Conservation (phyloP, 2,888 invertebrate species). For the Drosophila quinaria region DNA sequence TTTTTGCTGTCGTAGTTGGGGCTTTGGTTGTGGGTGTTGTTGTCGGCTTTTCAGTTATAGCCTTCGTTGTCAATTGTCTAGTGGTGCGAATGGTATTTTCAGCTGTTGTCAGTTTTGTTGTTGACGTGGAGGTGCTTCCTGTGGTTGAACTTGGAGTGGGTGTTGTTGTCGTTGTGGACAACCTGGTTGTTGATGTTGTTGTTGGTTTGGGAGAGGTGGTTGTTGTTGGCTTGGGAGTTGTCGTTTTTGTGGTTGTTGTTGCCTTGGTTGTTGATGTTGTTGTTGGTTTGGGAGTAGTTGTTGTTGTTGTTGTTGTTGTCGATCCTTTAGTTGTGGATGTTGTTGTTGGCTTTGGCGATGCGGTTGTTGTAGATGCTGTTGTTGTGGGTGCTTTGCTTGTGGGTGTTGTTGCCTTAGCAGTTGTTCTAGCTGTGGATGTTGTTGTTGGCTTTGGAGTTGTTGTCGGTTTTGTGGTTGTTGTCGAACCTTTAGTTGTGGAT, state of each 20-base stretch:
- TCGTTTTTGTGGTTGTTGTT: neutral
- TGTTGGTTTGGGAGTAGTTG: no score
- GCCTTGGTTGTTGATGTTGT: neutral
- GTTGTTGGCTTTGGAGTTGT: neutral
- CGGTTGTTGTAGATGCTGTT: neutral
- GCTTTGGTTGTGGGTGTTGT: neutral
- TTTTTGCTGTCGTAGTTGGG: neutral
- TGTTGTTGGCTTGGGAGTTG: neutral
- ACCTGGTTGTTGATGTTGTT: neutral
- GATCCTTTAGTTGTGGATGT: neutral
- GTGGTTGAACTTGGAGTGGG: slow-evolving; percentile 16
- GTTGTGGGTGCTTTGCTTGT: no score
- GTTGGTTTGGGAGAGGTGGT: no score
- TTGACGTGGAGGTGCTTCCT: neutral
- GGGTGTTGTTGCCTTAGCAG: neutral
- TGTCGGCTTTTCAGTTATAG: neutral
- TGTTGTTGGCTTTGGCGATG: neutral
- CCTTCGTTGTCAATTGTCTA: neutral
- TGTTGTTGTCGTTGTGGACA: neutral
- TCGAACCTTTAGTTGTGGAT: slow-evolving; percentile 6
- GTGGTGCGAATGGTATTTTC: slow-evolving; percentile 13
- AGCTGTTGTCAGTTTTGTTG: slow-evolving; percentile 3
- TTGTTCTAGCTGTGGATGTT: neutral
- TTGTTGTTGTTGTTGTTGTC: neutral
- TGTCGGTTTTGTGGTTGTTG: slow-evolving; percentile 9